A percentile compares a stretch with the other conserved stretches of the same genome.
Conservation (phyloP, 2,888 invertebrate species). For the Serripes groenlandicus region DNA sequence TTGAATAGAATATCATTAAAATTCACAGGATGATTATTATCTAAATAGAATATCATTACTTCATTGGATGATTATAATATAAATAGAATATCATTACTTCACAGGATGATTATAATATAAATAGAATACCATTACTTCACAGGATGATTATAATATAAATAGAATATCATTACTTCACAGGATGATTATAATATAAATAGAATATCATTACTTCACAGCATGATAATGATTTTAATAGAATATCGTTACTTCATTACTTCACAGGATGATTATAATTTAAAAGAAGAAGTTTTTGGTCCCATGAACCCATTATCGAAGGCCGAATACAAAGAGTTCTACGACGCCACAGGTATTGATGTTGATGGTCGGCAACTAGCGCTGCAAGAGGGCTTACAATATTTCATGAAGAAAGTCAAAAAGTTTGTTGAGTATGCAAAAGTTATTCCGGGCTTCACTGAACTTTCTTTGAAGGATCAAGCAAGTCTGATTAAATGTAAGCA, state of each 20-base stretch:
- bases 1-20: no score
- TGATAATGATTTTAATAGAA: no score
- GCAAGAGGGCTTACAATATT: slow-evolving; percentile 72
- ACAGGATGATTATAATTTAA: slow-evolving; percentile 50
- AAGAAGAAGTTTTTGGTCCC: slow-evolving; percentile 80
- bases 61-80: no score
- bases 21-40: no score
- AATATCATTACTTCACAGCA: no score
- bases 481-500: slow-evolving; percentile 81
- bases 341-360: slow-evolving; percentile 84
- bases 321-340: slow-evolving; percentile 82
- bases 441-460: slow-evolving; percentile 81
- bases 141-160: no score
- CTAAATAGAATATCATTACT: no score
- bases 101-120: no score
- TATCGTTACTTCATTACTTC: neutral
- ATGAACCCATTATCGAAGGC: slow-evolving; percentile 78
- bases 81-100: no score
- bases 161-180: no score
- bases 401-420: slow-evolving; percentile 78
- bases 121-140: no score
- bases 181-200: no score
- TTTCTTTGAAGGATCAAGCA: slow-evolving; percentile 82
- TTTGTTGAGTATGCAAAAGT: slow-evolving; percentile 82
- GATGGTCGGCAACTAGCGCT: slow-evolving; percentile 81